A percentile compares a stretch with the other conserved stretches of the same genome.
Evolutionary conservation across 2,113 vertebrate species (phyloP).

Genomic region (Brachyhypopomus occidentalis): DNA sequence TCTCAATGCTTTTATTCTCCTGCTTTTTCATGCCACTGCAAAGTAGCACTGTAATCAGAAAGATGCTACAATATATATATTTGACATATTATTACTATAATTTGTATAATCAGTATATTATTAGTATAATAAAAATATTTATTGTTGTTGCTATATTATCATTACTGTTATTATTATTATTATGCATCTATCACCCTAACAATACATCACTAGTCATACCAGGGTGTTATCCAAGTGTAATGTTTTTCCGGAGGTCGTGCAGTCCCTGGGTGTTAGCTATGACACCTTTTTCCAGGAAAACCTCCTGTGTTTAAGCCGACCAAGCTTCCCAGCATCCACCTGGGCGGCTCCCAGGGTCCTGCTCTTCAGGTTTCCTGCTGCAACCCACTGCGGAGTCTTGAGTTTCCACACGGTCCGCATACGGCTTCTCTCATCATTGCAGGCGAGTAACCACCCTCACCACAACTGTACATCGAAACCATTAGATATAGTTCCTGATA

Average conservation of each 20-base stretch:
- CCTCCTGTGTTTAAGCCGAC: conserved; percentile 48
- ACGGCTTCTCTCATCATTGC: conserved; percentile 64
- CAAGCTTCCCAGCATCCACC: conserved; percentile 70
- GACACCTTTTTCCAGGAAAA: conserved; percentile 73
- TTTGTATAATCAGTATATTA: no score
- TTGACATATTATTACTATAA: no score
- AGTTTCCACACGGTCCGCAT: conserved; percentile 69
- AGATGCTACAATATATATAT: no score
- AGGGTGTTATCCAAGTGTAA: conserved; percentile 61
- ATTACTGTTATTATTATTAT: conserved; percentile 46
- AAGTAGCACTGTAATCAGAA: no score
- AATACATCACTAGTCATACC: conserved; percentile 9
- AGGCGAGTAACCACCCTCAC: conserved; percentile 62
- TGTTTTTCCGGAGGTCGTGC: conserved; percentile 61
- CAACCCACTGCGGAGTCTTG: conserved; percentile 76
- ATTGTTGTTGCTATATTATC: neutral
- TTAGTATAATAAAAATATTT: neutral
- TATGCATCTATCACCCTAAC: conserved; percentile 8
- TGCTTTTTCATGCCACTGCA: no score
- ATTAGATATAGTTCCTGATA: conserved; percentile 31
- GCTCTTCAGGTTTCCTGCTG: conserved; percentile 73
- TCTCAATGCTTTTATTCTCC: no score
- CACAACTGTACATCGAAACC: conserved; percentile 57
- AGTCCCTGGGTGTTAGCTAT: conserved; percentile 53
- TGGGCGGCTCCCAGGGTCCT: conserved; percentile 53